Conservation (phyloP, 2,888 invertebrate species). For the Drosophila ezoana region DNA sequence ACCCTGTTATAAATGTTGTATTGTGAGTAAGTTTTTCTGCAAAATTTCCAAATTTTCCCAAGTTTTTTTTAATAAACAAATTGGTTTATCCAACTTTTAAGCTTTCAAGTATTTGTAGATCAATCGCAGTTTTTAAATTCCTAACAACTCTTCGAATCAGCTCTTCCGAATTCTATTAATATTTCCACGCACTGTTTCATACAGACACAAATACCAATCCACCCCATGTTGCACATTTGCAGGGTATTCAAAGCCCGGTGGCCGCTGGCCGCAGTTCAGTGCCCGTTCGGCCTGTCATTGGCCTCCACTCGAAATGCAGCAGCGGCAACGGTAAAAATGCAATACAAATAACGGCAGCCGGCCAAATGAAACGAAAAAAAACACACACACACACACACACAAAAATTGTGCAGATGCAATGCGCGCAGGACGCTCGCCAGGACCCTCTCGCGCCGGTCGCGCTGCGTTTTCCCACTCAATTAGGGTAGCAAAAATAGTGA, state of each 20-base stretch:
- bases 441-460: conserved; percentile 17
- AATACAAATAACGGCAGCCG: conserved; percentile 77
- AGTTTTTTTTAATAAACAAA: too few relatives aligned
- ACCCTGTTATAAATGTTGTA: too few relatives aligned
- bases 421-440: conserved; percentile 34
- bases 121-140: too few relatives aligned
- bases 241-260: conserved; percentile 50
- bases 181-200: too few relatives aligned
- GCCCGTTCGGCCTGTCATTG: conserved; percentile 22
- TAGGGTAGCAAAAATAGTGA: conserved; percentile 74
- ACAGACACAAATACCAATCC: background rate
- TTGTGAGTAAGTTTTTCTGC: too few relatives aligned
- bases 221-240: background rate
- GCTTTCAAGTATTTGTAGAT: too few relatives aligned
- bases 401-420: conserved; percentile 70
- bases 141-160: background rate
- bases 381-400: background rate
- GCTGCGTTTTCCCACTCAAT: conserved; percentile 63
- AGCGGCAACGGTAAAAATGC: conserved; percentile 73
- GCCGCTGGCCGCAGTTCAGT: conserved; percentile 26
- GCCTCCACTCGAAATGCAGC: conserved; percentile 31
- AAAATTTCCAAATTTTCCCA: too few relatives aligned
- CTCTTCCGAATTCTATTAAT: too few relatives aligned
- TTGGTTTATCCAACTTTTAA: too few relatives aligned
- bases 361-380: conserved; percentile 12